These are phyloP conservation scores for Lemur catta DNA, from an alignment of 2,797 vertebrate genomes.

Conservation along the genomic window DNA sequence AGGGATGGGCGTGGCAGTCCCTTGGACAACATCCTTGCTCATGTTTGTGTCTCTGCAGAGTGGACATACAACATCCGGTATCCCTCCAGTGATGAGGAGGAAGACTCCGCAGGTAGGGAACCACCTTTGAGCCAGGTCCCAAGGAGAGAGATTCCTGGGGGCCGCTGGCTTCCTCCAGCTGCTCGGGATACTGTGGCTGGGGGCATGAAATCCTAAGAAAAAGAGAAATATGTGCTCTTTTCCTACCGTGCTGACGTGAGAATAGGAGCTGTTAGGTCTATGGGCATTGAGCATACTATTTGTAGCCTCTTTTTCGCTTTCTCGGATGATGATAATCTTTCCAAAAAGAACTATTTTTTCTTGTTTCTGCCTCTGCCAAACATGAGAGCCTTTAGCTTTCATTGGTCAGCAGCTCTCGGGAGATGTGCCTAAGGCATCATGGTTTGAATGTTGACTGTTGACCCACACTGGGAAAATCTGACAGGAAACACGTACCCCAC, in stretches of 20 bases:
- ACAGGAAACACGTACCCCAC: no score
- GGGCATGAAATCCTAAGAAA: neutral
- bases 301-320: neutral
- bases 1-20: rapidly evolving
- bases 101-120: neutral
- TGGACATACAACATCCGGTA: neutral
- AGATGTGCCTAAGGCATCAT: neutral
- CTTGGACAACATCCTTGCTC: neutral
- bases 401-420: neutral
- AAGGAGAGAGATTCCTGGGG: neutral
- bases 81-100: neutral
- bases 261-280: neutral
- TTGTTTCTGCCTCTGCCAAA: neutral
- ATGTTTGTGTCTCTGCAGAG: neutral
- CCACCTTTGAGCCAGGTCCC: rapidly evolving
- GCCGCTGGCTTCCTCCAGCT: rapidly evolving
- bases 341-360: neutral
- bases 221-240: neutral
- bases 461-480: neutral
- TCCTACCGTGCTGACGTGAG: neutral
- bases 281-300: neutral
- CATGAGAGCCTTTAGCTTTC: neutral
- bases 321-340: neutral
- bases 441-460: no score
- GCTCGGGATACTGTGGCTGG: neutral